A percentile compares a stretch with the other conserved stretches of the same genome.
These are phyloP conservation scores for Drosophila rufa DNA, from an alignment of 1,140 invertebrate genomes.

Conservation along the genomic window DNA sequence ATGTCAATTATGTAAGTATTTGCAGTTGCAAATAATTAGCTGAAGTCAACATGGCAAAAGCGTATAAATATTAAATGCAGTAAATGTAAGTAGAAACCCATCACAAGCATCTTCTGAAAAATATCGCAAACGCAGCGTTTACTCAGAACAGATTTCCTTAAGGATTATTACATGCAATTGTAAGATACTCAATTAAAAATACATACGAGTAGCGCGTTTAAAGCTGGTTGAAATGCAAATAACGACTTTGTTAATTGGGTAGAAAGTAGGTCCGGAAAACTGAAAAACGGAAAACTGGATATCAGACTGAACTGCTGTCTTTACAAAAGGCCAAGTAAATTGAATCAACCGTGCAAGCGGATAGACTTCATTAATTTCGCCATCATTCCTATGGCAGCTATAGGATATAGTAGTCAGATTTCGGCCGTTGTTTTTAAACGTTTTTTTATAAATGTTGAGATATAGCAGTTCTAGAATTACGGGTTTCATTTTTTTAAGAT, in stretches of 20 bases:
- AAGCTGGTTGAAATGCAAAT: conserved; percentile 1
- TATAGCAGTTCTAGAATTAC: no score
- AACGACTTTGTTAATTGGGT: conserved; percentile 2
- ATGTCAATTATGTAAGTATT: conserved; percentile 17
- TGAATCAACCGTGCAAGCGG: neutral
- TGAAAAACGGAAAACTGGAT: neutral
- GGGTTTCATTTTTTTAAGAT: no score
- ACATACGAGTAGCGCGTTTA: conserved; percentile 4
- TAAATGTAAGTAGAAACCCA: neutral
- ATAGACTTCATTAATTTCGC: no score
- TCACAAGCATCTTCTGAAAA: neutral
- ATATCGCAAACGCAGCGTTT: neutral
- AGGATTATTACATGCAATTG: conserved; percentile 7
- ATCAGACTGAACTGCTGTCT: neutral
- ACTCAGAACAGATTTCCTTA: neutral
- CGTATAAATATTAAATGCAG: conserved; percentile 10
- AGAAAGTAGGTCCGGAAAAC: neutral
- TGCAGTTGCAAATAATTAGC: conserved; percentile 27
- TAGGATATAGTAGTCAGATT: no score
- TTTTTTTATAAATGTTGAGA: no score
- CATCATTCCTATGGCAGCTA: no score
- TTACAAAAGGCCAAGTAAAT: conserved; percentile 1
- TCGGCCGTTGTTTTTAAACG: no score
- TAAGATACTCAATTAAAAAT: neutral
- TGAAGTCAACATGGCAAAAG: conserved; percentile 1